Percentiles rank a stretch among this genome's conserved stretches.
These are phyloP conservation scores for Xiphydria camelus DNA, from an alignment of 2,888 invertebrate genomes.

Conservation along the genomic window DNA sequence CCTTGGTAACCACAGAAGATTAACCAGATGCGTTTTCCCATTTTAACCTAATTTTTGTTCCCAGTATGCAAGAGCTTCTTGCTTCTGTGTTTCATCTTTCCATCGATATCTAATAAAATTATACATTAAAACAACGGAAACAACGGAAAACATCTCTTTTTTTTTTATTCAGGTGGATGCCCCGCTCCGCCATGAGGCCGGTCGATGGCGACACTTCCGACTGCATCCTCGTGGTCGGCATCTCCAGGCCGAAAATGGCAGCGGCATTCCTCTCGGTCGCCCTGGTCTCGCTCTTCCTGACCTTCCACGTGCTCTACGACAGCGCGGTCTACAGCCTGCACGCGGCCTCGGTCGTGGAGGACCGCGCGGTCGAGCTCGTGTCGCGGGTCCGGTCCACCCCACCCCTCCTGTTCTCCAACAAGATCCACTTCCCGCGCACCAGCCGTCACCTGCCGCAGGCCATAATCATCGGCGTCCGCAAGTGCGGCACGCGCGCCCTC, in stretches of 20 bases:
- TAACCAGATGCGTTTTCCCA: too few relatives aligned
- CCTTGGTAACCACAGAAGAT: too few relatives aligned
- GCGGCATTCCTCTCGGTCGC: slow-evolving; percentile 79
- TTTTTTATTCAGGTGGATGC: slow-evolving; percentile 87
- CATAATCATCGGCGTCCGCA: slow-evolving; percentile 92
- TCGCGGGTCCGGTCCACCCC: slow-evolving; percentile 53
- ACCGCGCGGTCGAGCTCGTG: slow-evolving; percentile 41
- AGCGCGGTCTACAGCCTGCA: slow-evolving; percentile 82
- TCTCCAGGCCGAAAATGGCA: slow-evolving; percentile 83
- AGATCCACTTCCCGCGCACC: slow-evolving; percentile 66
- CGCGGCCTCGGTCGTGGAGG: slow-evolving; percentile 57
- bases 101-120: too few relatives aligned
- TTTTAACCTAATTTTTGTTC: too few relatives aligned
- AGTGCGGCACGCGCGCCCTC: slow-evolving; percentile 94
- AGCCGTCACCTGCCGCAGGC: slow-evolving; percentile 73
- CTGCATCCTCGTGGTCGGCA: slow-evolving; percentile 82
- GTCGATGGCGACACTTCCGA: slow-evolving; percentile 83
- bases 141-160: too few relatives aligned
- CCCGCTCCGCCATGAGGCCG: slow-evolving; percentile 80
- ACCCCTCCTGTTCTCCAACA: slow-evolving; percentile 56
- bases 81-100: too few relatives aligned
- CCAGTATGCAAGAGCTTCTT: too few relatives aligned
- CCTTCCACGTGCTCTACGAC: slow-evolving; percentile 84
- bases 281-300: slow-evolving; percentile 79
- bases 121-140: too few relatives aligned